A percentile compares a stretch with the other conserved stretches of the same genome.
Evolutionary conservation across 2,113 vertebrate species (phyloP).

Genomic region (Calonectris borealis): DNA sequence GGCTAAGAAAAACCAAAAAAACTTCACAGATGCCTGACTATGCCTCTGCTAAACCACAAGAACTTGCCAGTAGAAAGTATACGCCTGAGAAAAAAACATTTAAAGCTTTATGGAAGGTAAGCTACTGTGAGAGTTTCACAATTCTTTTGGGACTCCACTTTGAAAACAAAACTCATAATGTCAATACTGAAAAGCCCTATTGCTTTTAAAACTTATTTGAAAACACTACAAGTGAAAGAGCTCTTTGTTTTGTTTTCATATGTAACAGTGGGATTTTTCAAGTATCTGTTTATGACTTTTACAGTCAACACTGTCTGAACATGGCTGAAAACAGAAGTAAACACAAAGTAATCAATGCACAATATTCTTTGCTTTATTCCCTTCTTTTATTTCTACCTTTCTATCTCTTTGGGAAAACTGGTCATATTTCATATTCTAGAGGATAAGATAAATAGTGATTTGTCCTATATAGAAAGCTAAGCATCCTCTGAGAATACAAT

Average conservation of each 20-base stretch:
- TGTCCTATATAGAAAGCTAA: background rate
- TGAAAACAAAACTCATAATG: constrained; percentile 35
- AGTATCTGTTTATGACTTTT: constrained; percentile 22
- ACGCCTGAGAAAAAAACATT: background rate
- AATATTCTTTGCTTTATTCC: background rate
- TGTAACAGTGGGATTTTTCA: constrained; percentile 24
- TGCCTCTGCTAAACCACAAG: constrained; percentile 2
- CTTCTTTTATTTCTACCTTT: background rate
- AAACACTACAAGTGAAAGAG: constrained; percentile 18
- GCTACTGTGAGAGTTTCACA: background rate
- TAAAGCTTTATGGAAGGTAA: constrained; percentile 22
- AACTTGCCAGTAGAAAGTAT: constrained; percentile 1
- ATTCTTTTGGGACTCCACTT: constrained; percentile 35
- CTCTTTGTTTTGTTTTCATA: constrained; percentile 33
- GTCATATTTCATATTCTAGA: background rate
- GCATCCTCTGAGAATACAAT: background rate
- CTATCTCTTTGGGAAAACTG: background rate
- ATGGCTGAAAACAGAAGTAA: constrained; percentile 8
- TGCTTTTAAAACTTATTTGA: constrained; percentile 23
- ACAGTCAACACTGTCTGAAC: background rate
- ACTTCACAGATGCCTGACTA: background rate
- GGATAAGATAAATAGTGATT: background rate
- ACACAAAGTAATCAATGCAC: background rate
- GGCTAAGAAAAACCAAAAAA: background rate
- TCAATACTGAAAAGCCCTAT: background rate